Conservation (phyloP, 2,113 vertebrate genomes). For the Oostethus manadensis region DNA sequence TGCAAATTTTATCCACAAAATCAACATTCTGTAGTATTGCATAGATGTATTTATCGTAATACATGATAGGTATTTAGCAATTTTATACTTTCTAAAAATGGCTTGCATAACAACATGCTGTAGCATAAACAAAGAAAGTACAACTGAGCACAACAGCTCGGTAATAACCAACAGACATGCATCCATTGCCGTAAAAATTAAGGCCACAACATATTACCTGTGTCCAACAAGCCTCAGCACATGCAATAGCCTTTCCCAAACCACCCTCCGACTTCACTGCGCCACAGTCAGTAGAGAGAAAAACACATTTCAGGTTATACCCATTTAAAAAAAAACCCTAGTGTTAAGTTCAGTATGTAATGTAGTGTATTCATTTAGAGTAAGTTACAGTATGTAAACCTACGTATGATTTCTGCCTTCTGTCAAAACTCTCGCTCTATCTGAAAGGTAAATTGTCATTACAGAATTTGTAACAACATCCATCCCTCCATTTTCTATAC, state of each 20-base stretch:
- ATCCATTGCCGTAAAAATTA: constrained; percentile 18
- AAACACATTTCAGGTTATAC: neutral
- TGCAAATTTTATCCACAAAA: too few species aligned
- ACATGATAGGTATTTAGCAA: neutral
- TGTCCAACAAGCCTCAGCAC: neutral
- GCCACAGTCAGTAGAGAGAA: too few species aligned
- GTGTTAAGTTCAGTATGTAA: too few species aligned
- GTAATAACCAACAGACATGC: constrained; percentile 24
- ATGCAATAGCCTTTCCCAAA: neutral
- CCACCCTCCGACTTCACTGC: neutral
- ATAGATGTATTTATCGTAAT: too few species aligned
- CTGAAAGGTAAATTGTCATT: too few species aligned
- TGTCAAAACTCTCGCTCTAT: too few species aligned
- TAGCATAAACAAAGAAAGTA: neutral
- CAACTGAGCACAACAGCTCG: constrained; percentile 7
- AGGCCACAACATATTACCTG: constrained; percentile 36
- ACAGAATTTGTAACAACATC: too few species aligned
- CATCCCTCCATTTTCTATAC: too few species aligned
- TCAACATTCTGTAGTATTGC: too few species aligned
- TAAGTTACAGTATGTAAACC: too few species aligned
- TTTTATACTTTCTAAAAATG: neutral
- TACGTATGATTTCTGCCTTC: too few species aligned
- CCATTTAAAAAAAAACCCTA: neutral
- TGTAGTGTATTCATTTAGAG: too few species aligned
- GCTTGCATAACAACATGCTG: neutral